Base-by-base conservation (phyloP, 2,888 invertebrate genomes). In the Drosophila meridiana region DNA sequence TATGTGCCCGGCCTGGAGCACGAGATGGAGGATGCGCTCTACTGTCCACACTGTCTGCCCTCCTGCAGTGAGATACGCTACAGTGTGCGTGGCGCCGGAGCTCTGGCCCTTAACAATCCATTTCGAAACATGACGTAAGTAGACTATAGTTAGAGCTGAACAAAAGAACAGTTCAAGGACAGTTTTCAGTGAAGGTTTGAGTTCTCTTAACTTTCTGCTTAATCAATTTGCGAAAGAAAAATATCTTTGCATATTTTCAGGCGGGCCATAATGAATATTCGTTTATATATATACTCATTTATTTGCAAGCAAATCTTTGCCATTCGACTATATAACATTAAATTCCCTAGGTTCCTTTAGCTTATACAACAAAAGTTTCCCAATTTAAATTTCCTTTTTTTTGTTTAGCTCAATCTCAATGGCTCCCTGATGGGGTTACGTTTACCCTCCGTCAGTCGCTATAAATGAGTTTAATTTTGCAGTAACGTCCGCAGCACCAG, bases 51-150 rank as follows among this genome's bases (percentile, higher is more conserved):
- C 6, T 95, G 95, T 85, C 88, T 94, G 68, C 94, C 95, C 3
- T 94, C 95, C 63, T 95, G 95, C 80, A 91, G 89, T 52, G 93
- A 93, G 40, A 94, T 94, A 2, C 93, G 94, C 38, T 95, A 95
- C 85, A 93, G 90, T 53, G 94, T 94, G 14, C 86, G 87, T 0
- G 88, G 86, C 1, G 82, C 89, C 48, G 91, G 86, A 76, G 47
- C 83, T 14, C 73, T 92, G 52, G 88, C 91, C 60, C 71, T 85
- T 53, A 77, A 76, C 40, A 69, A 52, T 26, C 53, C 64, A 38
- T 56, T 58, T 40, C 74, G 58, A 63, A 40, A 64, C 5, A 57
- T 68, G 28, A 60, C 66, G 90, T 87, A 82, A 90, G 90, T 45
- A 9, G 14, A 45, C 38, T 28, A 28, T 40, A 47, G n/a, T 40